A percentile compares a stretch with the other conserved stretches of the same genome.
Conservation (phyloP, 1,140 invertebrate genomes). For the Lordiphosa mommai region DNA sequence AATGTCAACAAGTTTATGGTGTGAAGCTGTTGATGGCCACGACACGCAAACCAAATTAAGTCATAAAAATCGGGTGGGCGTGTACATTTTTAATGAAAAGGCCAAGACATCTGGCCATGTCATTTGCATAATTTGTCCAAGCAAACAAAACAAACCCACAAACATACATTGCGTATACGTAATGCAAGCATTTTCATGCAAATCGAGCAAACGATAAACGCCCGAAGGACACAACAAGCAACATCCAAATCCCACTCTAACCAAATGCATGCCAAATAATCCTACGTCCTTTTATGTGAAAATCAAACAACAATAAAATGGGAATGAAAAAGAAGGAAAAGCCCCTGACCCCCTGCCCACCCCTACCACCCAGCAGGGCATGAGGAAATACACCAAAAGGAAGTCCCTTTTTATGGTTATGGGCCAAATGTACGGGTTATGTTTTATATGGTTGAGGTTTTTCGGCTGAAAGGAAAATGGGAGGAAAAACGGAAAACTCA, state of each 20-base stretch:
- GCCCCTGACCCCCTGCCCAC: neutral
- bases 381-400: slow-evolving; percentile 25
- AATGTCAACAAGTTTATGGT: slow-evolving; percentile 75
- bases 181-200: slow-evolving; percentile 64
- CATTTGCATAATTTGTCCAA: slow-evolving; percentile 76
- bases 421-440: slow-evolving; percentile 46
- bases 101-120: slow-evolving; percentile 30
- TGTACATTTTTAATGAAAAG: slow-evolving; percentile 33
- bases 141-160: slow-evolving; percentile 43
- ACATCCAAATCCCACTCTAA: slow-evolving; percentile 1
- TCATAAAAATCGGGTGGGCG: slow-evolving; percentile 52
- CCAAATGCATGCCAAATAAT: slow-evolving; percentile 18
- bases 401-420: slow-evolving; percentile 59
- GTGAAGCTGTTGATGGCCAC: slow-evolving; percentile 65
- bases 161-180: slow-evolving; percentile 68
- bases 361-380: slow-evolving; percentile 4
- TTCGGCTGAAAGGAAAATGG: neutral
- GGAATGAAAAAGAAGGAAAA: slow-evolving; percentile 1
- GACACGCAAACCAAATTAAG: slow-evolving; percentile 71
- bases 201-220: slow-evolving; percentile 65
- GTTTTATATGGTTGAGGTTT: slow-evolving; percentile 39
- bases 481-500: slow-evolving; percentile 1
- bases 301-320: slow-evolving; percentile 72
- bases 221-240: slow-evolving; percentile 25
- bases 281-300: slow-evolving; percentile 65